Base-by-base conservation (phyloP, 2,888 invertebrate genomes). In the Oegoconia quadripuncta region DNA sequence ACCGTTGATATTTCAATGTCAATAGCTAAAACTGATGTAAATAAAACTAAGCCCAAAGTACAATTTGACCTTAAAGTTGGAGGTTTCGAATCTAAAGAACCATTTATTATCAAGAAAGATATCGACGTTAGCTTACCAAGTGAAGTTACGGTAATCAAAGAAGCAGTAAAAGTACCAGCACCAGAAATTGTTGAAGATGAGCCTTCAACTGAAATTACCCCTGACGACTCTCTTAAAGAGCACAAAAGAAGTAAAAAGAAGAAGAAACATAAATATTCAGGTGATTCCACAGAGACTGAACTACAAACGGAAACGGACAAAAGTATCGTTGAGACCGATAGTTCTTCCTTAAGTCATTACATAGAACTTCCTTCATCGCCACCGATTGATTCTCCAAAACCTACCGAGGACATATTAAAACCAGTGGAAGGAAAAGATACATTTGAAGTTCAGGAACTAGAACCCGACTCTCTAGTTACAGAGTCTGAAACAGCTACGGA, bases 221-320 rank as follows among this genome's bases (percentile, higher is more conserved):
- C 44, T 13, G 44, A 44, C 34, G 70, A 71, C 39, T 49, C 64
- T 7, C 50, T 49, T 9, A 70, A 65, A 44, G 89, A 88, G 49
- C 77, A 78, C 31, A 89, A 90, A 55, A 80, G 84, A 67, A 90
- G 87, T 74, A 90, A 90, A 78, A 91, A 89, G 86, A 90, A 89
- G 83, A 91, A 91, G 84, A 91, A 91, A 72, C 89, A 83, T 64
- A 90, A 90, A 73, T 77, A 77, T 26, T 73, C 66, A 2, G 58
- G 57, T 6, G 75, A 69, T 53, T 73, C 74, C 15, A 67, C 71
- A 3, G 68, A 69, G 41, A 50, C 59, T 7, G 74, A 76, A 44
- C 38, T 52, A 7, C 53, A 48, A 12, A 57, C 65, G 23, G 83
- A 83, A 51, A 66, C 71, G 3, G 83, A 84, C 17, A 80, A 70